Percentiles rank a stretch among this genome's conserved stretches.
Evolutionary conservation across 1,140 invertebrate genomes (phyloP).

Genomic region (Calliphora vicina): DNA sequence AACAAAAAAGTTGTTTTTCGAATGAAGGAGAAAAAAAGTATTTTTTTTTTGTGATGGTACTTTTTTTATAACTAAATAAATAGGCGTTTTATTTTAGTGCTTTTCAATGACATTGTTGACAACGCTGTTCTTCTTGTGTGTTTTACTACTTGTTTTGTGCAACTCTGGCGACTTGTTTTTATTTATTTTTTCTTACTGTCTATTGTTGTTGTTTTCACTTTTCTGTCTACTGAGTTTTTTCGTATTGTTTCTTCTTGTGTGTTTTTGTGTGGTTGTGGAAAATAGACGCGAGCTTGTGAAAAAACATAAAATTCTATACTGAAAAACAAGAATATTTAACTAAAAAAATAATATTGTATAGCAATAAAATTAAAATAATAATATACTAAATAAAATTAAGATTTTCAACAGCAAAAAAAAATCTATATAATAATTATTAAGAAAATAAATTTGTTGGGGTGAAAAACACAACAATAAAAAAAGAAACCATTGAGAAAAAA

Average conservation of each 20-base stretch:
- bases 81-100: too few relatives aligned
- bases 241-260: not conserved
- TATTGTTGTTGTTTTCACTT: slow-evolving; percentile 16
- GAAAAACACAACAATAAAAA: too few relatives aligned
- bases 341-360: not conserved
- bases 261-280: slow-evolving; percentile 1
- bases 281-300: not conserved
- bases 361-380: not conserved
- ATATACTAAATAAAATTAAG: not conserved
- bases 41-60: too few relatives aligned
- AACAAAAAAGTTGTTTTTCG: too few relatives aligned
- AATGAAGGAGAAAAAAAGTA: too few relatives aligned
- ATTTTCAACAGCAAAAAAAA: not conserved
- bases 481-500: not conserved
- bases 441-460: not conserved
- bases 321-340: not conserved
- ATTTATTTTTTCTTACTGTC: not conserved
- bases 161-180: not conserved
- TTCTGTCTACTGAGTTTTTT: not conserved
- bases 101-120: not conserved
- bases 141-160: not conserved
- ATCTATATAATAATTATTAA: not conserved
- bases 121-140: not conserved
- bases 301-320: not conserved
- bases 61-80: too few relatives aligned